These are phyloP conservation scores for Rhagonycha lutea DNA, from an alignment of 2,888 invertebrate species.

Conservation along the genomic window DNA sequence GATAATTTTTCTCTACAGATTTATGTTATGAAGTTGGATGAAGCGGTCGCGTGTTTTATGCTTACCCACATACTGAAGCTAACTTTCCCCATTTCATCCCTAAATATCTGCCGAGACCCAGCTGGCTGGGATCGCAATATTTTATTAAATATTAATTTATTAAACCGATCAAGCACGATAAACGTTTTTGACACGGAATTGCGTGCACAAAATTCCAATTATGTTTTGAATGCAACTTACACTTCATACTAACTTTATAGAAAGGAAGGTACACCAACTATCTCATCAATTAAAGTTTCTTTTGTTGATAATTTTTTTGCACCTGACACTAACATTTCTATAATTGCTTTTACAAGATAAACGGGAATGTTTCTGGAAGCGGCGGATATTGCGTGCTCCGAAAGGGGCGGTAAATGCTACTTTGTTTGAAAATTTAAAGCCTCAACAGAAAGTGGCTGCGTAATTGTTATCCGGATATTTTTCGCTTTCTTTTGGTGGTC, in stretches of 20 bases:
- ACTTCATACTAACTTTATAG: background rate
- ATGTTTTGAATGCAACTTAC: slow-evolving; percentile 28
- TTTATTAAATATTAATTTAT: slow-evolving; percentile 47
- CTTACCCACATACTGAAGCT: slow-evolving; percentile 30
- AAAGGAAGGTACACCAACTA: background rate
- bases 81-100: slow-evolving; percentile 39
- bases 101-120: slow-evolving; percentile 35
- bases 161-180: slow-evolving; percentile 43
- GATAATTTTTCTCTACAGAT: slow-evolving; percentile 43
- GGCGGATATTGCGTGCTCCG: background rate
- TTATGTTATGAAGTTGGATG: slow-evolving; percentile 42
- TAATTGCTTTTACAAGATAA: background rate
- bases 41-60: slow-evolving; percentile 32
- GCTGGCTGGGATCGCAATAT: slow-evolving; percentile 39
- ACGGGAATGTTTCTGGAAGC: background rate
- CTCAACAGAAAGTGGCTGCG: background rate
- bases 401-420: background rate
- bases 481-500: background rate
- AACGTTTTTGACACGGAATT: slow-evolving; percentile 44
- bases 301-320: background rate
- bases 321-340: background rate
- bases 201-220: slow-evolving; percentile 43
- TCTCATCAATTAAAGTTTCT: background rate
- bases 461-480: background rate
- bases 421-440: background rate